Evolutionary conservation across 2,888 invertebrate species (phyloP).

Genomic region (Sarcophaga subvicina): DNA sequence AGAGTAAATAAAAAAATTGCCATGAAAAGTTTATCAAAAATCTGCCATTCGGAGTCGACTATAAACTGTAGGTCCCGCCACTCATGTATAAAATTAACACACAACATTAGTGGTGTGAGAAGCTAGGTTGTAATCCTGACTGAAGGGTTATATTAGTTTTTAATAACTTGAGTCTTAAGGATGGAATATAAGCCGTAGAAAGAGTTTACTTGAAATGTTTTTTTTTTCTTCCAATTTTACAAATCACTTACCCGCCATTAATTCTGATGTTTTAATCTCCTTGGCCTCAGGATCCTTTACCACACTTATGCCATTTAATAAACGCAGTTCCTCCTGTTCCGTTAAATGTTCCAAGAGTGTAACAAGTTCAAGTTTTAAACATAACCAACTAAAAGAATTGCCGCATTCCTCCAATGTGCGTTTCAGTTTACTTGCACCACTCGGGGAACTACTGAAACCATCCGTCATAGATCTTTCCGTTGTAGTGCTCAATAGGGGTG

Average conservation of each 20-base stretch:
- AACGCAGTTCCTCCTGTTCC: conserved; percentile 85
- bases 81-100: too few species aligned
- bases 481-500: conserved; percentile 15
- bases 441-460: conserved; percentile 21
- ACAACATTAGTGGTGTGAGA: too few species aligned
- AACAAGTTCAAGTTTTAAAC: conserved; percentile 90
- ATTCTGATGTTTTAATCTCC: conserved; percentile 84
- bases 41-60: too few species aligned
- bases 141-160: too few species aligned
- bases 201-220: background rate
- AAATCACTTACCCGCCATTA: conserved; percentile 84
- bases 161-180: too few species aligned
- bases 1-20: too few species aligned
- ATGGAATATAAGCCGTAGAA: too few species aligned
- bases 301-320: conserved; percentile 89
- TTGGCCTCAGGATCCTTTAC: conserved; percentile 86
- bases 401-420: conserved; percentile 83
- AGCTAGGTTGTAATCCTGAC: too few species aligned
- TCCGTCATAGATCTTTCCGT: conserved; percentile 58
- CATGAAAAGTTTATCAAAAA: too few species aligned
- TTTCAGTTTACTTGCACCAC: conserved; percentile 65
- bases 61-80: too few species aligned
- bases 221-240: background rate
- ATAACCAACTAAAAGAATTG: conserved; percentile 86
- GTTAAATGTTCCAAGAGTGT: conserved; percentile 89